phyloP scores from a whole-genome alignment of 53 echinoderm and acorn worm species.

The Luidia sarsii region DNA sequence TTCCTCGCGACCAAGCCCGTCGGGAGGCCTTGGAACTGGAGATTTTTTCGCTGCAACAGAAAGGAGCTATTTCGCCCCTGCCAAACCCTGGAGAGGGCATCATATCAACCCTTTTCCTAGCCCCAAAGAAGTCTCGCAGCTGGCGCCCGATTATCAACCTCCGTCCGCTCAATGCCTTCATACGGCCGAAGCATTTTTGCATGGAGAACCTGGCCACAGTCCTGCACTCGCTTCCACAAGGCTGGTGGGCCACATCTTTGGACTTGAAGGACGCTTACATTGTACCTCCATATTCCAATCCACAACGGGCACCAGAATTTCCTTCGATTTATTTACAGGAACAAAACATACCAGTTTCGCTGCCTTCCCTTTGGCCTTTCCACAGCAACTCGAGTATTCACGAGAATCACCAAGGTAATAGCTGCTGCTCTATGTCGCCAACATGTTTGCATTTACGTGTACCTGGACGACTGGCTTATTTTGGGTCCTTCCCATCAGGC shows the following conservation, averaged over 20 bases:
- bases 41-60: neutral
- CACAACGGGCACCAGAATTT: neutral
- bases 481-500: neutral
- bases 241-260: neutral
- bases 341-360: neutral
- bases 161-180: neutral
- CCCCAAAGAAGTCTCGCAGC: slow-evolving; percentile 5
- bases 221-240: neutral
- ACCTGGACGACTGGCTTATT: slow-evolving; percentile 32
- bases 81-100: neutral
- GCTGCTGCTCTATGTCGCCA: neutral
- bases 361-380: slow-evolving; percentile 7
- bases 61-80: neutral
- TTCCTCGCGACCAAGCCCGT: too few species aligned
- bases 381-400: slow-evolving; percentile 25
- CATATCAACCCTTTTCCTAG: slow-evolving; percentile 8
- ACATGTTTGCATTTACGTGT: slow-evolving; percentile 12
- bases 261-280: neutral
- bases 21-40: neutral
- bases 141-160: slow-evolving; percentile 28
- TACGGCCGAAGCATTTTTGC: neutral
- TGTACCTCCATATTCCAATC: neutral
- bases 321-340: neutral
- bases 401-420: slow-evolving; percentile 8
- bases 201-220: slow-evolving; percentile 23